Base-by-base conservation (phyloP, 2,797 vertebrate genomes). In the Leptoclinus maculatus region DNA sequence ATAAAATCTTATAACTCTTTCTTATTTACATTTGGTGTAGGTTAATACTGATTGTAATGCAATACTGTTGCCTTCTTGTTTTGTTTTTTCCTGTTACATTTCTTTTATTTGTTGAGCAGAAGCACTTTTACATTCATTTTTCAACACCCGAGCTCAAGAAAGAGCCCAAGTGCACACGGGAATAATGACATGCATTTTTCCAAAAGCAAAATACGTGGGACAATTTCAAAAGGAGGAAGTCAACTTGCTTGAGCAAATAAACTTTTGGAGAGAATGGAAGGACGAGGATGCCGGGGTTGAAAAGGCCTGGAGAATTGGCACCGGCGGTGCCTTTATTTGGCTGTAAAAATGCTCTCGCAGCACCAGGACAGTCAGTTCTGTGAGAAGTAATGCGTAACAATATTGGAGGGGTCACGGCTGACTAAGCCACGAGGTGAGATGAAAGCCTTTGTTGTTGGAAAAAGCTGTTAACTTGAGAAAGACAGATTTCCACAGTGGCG, bases 121-220 rank as follows among this genome's bases (percentile, higher is more conserved):
- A 93, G 85, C 88, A 89, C 87, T 93, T 88, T 87, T 94, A 95
- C 94, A 94, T 95, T 96, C 94, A 94, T 92, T 87, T 93, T 91
- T 93, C 76, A 79, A 89, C 93, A 87, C 76, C 14, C n/a, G 51
- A 81, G 86, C 87, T 88, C 78, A 5, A 71, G 54, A 41, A 67
- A 66, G 71, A 90, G 89, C 84, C 83, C n/a, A 4, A 90, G 89
- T 86, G 88, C 79, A 72, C 78, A 83, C 38, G 71, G 66, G 76
- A 84, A 84, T 73, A 76, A 87, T 81, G 85, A 90, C 86, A 83
- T 83, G 85, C 83, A 84, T 78, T 83, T 78, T 75, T 78, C 76
- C 64, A 34, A 71, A 90, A 85, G 43, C 71, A 67, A 86, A 84
- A 67, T n/a, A 64, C 3, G n/a, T 64, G 62, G 85, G 25, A 87